Evolutionary conservation across 92 coral and sea anemone genomes (phyloP).

Genomic region (Umimayanthus kanabou): DNA sequence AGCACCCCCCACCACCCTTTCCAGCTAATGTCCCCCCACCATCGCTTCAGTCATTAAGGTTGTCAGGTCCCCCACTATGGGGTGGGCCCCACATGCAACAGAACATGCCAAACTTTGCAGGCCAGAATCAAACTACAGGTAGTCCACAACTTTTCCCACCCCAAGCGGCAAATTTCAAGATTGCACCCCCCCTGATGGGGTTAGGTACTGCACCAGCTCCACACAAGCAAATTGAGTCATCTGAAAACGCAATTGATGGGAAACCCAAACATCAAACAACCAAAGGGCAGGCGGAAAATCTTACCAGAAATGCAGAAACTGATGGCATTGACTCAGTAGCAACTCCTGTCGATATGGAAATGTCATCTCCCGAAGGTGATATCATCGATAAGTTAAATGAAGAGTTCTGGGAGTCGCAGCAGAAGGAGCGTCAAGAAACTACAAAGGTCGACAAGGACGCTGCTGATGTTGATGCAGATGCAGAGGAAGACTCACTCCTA

Average conservation of each 20-base stretch:
- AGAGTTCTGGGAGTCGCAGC: slow-evolving; percentile 85
- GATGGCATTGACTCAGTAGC: slow-evolving; percentile 41
- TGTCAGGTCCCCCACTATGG: slow-evolving; percentile 1
- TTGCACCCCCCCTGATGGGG: neutral
- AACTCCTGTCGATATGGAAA: slow-evolving; percentile 86
- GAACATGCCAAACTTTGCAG: neutral
- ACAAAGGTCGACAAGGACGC: neutral
- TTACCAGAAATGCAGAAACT: neutral
- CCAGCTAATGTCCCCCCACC: slow-evolving; percentile 19
- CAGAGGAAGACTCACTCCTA: neutral
- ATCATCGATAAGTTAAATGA: slow-evolving; percentile 90
- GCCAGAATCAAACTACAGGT: slow-evolving; percentile 23
- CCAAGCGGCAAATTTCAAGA: neutral
- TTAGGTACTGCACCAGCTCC: neutral
- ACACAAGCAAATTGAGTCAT: neutral
- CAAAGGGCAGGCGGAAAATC: neutral
- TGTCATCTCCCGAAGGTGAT: slow-evolving; percentile 92
- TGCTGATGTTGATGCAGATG: neutral
- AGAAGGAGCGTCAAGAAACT: slow-evolving; percentile 2
- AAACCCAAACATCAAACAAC: neutral
- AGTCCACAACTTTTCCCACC: slow-evolving; percentile 14
- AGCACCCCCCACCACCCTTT: slow-evolving; percentile 21
- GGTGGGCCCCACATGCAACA: slow-evolving; percentile 4
- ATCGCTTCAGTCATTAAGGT: slow-evolving; percentile 14
- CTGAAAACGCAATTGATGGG: neutral